Evolutionary conservation across 92 coral and sea anemone genomes (phyloP).

Genomic region (Plumapathes pennacea): DNA sequence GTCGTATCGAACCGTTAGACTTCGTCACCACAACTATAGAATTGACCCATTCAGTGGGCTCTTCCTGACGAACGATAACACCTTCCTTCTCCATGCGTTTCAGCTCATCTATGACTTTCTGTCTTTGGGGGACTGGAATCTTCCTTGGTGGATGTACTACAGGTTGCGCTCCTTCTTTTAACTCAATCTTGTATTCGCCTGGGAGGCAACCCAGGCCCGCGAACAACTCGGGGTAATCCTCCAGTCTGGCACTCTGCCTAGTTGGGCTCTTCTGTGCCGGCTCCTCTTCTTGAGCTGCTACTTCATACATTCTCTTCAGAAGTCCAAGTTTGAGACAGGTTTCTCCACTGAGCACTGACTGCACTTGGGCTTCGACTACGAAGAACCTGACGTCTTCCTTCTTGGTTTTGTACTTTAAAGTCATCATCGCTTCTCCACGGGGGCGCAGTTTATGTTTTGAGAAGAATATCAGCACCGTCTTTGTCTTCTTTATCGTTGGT

Average conservation of each 20-base stretch:
- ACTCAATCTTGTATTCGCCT: conserved; percentile 8
- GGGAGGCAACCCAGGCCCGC: conserved; percentile 22
- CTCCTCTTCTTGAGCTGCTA: no score
- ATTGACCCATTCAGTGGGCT: conserved; percentile 10
- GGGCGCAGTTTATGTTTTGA: conserved; percentile 5
- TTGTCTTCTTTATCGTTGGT: conserved; percentile 5
- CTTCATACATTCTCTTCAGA: conserved; percentile 14
- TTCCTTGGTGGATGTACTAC: conserved; percentile 15
- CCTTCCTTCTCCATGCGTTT: not conserved
- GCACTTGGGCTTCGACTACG: conserved; percentile 13
- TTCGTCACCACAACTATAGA: conserved; percentile 15
- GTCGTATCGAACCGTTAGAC: conserved; percentile 10
- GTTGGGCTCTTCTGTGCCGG: not conserved
- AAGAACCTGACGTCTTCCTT: conserved; percentile 9
- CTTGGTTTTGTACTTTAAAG: conserved; percentile 1
- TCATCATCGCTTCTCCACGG: conserved; percentile 2
- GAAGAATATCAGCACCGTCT: conserved; percentile 11
- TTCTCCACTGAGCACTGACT: conserved; percentile 19
- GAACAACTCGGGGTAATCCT: conserved; percentile 24
- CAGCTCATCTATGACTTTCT: conserved; percentile 9
- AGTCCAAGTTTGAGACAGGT: conserved; percentile 14
- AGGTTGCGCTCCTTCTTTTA: not conserved
- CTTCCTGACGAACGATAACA: not conserved
- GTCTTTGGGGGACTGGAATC: conserved; percentile 13
- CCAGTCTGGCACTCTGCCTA: conserved; percentile 1